A percentile compares a stretch with the other conserved stretches of the same genome.
phyloP scores from a whole-genome alignment of 1,140 invertebrate species.

The Mya arenaria region DNA sequence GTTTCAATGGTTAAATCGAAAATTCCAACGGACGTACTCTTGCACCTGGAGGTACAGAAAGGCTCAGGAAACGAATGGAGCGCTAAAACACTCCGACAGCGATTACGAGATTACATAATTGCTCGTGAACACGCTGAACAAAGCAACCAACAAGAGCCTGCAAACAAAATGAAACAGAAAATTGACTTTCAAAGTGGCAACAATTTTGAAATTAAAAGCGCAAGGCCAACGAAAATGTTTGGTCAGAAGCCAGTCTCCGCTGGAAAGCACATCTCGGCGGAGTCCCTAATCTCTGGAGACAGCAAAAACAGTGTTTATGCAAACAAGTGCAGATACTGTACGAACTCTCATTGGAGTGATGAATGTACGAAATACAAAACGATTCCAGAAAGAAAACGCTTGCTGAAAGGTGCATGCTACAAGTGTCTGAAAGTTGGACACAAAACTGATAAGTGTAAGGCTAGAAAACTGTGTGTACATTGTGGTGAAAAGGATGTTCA shows the following conservation, averaged over 20 bases:
- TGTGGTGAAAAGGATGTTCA: constrained; percentile 26
- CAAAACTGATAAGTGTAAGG: not conserved
- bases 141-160: not conserved
- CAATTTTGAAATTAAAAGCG: not conserved
- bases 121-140: constrained; percentile 7
- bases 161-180: not conserved
- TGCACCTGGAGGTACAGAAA: constrained; percentile 6
- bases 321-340: constrained; percentile 31
- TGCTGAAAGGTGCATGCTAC: not conserved
- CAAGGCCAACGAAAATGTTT: not conserved
- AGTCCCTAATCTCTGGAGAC: not conserved
- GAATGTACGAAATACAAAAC: not conserved
- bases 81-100: not conserved
- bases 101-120: not conserved
- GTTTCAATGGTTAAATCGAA: constrained; percentile 5
- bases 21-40: not conserved
- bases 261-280: not conserved
- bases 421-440: constrained; percentile 8
- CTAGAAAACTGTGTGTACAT: not conserved
- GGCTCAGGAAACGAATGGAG: not conserved
- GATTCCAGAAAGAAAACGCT: not conserved
- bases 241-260: not conserved
- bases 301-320: not conserved
- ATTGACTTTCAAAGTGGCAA: not conserved
- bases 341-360: constrained; percentile 11